Evolutionary conservation across 2,113 vertebrate species (phyloP).

Genomic region (Periophthalmodon schlosseri): DNA sequence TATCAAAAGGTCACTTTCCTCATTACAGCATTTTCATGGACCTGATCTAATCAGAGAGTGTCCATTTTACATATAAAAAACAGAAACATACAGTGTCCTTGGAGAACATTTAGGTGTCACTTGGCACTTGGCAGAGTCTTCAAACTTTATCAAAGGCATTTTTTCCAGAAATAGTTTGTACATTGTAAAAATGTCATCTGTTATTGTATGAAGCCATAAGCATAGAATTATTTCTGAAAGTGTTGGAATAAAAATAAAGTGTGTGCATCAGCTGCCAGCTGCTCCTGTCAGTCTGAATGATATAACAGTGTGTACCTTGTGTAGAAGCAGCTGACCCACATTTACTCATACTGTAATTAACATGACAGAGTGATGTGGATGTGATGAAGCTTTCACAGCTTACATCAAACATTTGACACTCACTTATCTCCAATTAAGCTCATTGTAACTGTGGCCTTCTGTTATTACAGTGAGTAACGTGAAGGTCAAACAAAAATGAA

Average conservation of each 20-base stretch:
- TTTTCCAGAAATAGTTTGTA: neutral
- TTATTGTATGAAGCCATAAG: neutral
- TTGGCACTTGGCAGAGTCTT: neutral
- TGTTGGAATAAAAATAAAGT: slow-evolving; percentile 1
- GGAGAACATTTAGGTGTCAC: neutral
- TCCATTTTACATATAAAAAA: neutral
- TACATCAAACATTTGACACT: neutral
- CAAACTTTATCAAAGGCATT: neutral
- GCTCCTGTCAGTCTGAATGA: slow-evolving; percentile 3
- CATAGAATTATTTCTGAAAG: neutral
- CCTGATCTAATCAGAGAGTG: slow-evolving; percentile 1
- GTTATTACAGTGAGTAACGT: neutral
- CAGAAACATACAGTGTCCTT: neutral
- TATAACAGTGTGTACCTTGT: slow-evolving; percentile 8
- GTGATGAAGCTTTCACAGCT: slow-evolving; percentile 15
- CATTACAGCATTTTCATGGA: neutral
- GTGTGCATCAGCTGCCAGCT: slow-evolving; percentile 1
- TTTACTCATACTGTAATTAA: slow-evolving; percentile 13
- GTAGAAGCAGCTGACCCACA: slow-evolving; percentile 12
- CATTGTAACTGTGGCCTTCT: neutral
- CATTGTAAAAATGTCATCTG: neutral
- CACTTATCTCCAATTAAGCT: neutral
- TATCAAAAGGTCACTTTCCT: slow-evolving; percentile 20
- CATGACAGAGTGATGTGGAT: neutral
- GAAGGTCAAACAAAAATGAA: neutral